Evolutionary conservation across 2,113 vertebrate species (phyloP).

Genomic region (Aphyosemion australe): DNA sequence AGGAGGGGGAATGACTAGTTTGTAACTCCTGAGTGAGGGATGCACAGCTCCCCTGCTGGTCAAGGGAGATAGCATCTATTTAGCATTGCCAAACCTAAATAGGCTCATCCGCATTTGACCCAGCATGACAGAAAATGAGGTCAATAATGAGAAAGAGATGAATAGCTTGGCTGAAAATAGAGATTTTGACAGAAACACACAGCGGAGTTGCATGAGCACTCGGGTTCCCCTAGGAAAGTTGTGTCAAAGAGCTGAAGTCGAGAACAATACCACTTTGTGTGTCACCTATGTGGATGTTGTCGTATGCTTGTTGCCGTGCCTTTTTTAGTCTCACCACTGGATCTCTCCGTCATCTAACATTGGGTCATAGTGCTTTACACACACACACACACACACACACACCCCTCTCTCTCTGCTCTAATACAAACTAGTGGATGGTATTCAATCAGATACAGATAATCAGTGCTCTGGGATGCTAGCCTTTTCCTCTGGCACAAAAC

Average conservation of each 20-base stretch:
- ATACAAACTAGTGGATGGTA: constrained; percentile 47
- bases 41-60: constrained; percentile 57
- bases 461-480: constrained; percentile 50
- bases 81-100: constrained; percentile 55
- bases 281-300: constrained; percentile 29
- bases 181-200: constrained; percentile 40
- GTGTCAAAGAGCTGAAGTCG: constrained; percentile 29
- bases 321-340: not conserved
- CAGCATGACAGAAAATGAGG: constrained; percentile 64
- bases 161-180: constrained; percentile 59
- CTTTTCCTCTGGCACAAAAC: constrained; percentile 45
- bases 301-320: constrained; percentile 50
- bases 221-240: constrained; percentile 20
- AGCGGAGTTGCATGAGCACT: constrained; percentile 29
- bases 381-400: too few species aligned
- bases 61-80: constrained; percentile 32
- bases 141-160: constrained; percentile 63
- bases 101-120: constrained; percentile 68
- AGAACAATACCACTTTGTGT: constrained; percentile 37
- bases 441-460: constrained; percentile 66
- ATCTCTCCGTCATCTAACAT: not conserved
- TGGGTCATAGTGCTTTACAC: constrained; percentile 33
- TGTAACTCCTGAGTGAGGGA: constrained; percentile 17
- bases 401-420: constrained; percentile 28
- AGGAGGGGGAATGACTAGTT: not conserved